Base-by-base conservation (phyloP, 1,140 invertebrate genomes). In the Drosophila pectinifera region DNA sequence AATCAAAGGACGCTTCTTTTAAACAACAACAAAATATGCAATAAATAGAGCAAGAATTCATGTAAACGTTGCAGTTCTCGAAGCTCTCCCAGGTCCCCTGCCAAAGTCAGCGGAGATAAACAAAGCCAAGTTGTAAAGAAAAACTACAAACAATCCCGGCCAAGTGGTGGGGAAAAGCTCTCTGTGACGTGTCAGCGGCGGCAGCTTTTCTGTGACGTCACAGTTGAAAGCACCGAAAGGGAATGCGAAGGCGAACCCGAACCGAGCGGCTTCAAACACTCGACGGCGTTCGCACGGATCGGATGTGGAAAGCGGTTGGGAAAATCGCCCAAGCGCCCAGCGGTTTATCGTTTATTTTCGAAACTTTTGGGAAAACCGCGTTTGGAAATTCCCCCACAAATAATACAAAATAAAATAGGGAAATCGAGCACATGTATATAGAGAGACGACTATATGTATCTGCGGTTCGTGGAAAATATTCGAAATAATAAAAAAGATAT, bases 261-360 rank as follows among this genome's bases (percentile, higher is more conserved):
- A 26, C 43, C 45, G n/a, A 58, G 54, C 26, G 78, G 67, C 42
- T 38, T 70, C 84, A 88, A 88, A 88, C 84, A 78, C 84, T 80
- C 80, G 65, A 74, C 80, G 77, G 68, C 84, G 68, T 56, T 89
- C 38, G 80, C 69, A 89, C 84, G 77, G 78, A 84, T 79, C 84
- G 80, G 82, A 88, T 73, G 84, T 73, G 75, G 68, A 80, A 73
- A 62, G 76, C 75, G 58, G 49, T 67, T 54, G 56, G 58, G 59
- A 63, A 64, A 58, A 54, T n/a, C n/a, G n/a, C n/a, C n/a, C n/a
- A 16, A 4, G 28, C 42, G 56, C 28, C 16, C 6, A 22, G 26
- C 49, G 10, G 39, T 51, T 36, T 11, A 24, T 58, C 22, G 42
- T 59, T 58, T 72, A 42, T 43, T 62, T 65, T 48, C 16, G 13